Evolutionary conservation across 2,797 vertebrate species (phyloP).

Genomic region (Scolopax bukidnonensis): DNA sequence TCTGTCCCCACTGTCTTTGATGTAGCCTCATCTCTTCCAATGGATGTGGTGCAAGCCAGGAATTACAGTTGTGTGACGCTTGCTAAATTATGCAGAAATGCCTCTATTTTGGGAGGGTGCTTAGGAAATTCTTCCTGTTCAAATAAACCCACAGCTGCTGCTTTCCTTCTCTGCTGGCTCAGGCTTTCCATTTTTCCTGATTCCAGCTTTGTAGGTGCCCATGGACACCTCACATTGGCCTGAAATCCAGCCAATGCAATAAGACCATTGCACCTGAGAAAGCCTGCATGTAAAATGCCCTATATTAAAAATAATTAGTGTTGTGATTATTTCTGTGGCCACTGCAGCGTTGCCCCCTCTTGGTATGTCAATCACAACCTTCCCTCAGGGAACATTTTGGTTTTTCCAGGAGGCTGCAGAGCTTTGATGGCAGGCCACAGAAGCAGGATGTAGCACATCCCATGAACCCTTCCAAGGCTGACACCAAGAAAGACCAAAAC

Average conservation of each 20-base stretch:
- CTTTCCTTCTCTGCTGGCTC: neutral
- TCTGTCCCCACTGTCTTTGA: rapidly evolving
- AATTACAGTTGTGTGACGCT: neutral
- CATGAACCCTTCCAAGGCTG: neutral
- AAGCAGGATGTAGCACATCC: neutral
- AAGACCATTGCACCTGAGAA: neutral
- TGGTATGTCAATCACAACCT: neutral
- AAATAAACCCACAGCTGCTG: neutral
- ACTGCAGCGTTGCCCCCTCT: neutral
- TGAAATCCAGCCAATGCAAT: neutral
- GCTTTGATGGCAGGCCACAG: rapidly evolving
- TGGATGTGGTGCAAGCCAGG: neutral
- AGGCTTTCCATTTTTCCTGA: neutral
- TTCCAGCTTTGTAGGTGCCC: neutral
- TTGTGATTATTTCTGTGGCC: neutral
- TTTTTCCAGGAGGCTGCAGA: constrained; percentile 2
- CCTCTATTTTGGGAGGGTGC: neutral
- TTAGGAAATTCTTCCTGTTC: neutral
- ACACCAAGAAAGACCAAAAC: neutral
- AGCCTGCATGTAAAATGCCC: neutral
- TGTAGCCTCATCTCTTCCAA: neutral
- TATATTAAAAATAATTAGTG: neutral
- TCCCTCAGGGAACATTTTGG: neutral
- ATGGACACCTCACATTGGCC: neutral
- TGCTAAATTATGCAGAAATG: neutral